phyloP scores from a whole-genome alignment of 2,797 vertebrate species.

The Mus caroli region DNA sequence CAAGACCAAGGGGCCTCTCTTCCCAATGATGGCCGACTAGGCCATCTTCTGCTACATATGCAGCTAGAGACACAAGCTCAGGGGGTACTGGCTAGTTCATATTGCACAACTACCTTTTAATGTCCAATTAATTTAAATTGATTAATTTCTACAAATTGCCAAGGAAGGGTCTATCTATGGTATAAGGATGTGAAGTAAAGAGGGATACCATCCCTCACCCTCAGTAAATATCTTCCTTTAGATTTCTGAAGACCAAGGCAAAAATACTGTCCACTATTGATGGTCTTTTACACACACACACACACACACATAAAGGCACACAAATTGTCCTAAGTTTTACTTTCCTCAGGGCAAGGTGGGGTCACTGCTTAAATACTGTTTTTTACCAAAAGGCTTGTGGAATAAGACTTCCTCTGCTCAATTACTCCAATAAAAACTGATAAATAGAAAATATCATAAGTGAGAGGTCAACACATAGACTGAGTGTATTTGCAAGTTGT shows the following conservation, averaged over 20 bases:
- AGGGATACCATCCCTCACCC: not conserved
- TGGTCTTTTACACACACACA: not conserved
- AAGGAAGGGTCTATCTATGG: not conserved
- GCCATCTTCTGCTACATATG: no score
- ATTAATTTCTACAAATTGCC: not conserved
- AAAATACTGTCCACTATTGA: not conserved
- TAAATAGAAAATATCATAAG: not conserved
- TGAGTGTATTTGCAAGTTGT: conserved; percentile 1
- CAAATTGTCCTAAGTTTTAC: not conserved
- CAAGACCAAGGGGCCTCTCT: no score
- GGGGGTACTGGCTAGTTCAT: no score
- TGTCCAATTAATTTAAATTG: not conserved
- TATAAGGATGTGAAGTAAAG: not conserved
- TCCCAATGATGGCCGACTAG: no score
- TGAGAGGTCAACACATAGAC: not conserved
- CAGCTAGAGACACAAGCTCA: no score
- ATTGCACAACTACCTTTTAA: not conserved
- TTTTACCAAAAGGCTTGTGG: not conserved
- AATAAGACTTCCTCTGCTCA: not conserved
- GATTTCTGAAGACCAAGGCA: not conserved
- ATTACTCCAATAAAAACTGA: not conserved
- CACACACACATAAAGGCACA: not conserved
- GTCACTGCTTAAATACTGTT: not conserved
- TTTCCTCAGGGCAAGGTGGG: not conserved
- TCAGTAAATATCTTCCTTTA: not conserved